Evolutionary conservation across 2,888 invertebrate genomes (phyloP).

Genomic region (Penaeus monodon): DNA sequence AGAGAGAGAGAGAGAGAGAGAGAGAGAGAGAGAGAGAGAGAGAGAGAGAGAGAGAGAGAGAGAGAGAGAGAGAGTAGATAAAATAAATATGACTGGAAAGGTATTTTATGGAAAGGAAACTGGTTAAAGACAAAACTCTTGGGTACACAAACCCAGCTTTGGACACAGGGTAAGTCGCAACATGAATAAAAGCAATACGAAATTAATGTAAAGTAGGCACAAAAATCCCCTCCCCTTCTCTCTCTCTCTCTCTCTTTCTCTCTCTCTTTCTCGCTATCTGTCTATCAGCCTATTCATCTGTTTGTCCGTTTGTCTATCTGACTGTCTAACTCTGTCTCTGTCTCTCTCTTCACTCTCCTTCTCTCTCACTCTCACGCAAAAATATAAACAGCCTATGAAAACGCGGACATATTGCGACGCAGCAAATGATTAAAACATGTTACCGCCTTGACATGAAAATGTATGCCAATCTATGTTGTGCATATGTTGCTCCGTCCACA

Average conservation of each 20-base stretch:
- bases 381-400: not conserved
- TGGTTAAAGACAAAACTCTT: not conserved
- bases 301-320: no score
- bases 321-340: no score
- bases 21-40: not conserved
- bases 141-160: not conserved
- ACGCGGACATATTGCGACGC: not conserved
- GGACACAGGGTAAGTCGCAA: not conserved
- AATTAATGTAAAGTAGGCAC: not conserved
- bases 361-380: no score
- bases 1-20: constrained; percentile 2
- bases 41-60: not conserved
- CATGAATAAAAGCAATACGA: not conserved
- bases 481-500: not conserved
- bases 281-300: no score
- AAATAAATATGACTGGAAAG: no score
- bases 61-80: not conserved
- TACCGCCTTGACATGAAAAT: not conserved
- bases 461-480: not conserved
- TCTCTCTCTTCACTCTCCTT: no score
- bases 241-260: no score
- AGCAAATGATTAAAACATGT: not conserved
- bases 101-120: no score
- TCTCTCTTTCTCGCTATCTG: no score
- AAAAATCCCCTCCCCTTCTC: no score